Conservation (phyloP, 2,797 vertebrate genomes). For the Cirrhinus mrigala region DNA sequence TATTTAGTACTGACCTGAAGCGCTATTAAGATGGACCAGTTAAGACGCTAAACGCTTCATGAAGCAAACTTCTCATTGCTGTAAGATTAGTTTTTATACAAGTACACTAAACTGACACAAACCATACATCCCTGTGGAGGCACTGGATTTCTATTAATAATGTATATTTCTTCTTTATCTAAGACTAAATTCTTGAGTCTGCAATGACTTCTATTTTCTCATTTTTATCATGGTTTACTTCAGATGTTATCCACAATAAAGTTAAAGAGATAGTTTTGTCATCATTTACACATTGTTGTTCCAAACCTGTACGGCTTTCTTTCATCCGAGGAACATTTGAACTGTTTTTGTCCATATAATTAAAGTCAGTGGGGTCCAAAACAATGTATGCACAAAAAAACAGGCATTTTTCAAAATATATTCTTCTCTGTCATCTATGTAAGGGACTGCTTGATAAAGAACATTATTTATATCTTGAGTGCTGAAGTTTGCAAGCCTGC, state of each 20-base stretch:
- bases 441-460: background rate
- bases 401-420: no score
- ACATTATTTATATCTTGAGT: background rate
- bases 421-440: background rate
- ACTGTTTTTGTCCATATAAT: background rate
- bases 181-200: background rate
- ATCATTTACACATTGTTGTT: background rate
- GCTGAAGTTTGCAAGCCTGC: background rate
- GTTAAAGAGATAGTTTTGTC: background rate
- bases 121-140: constrained; percentile 11
- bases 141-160: constrained; percentile 2
- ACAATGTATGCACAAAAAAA: background rate
- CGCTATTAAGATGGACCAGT: background rate
- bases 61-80: background rate
- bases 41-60: background rate
- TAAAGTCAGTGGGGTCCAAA: background rate
- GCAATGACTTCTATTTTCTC: background rate
- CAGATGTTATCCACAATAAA: background rate
- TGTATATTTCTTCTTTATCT: background rate
- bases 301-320: background rate
- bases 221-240: background rate
- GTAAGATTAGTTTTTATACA: background rate
- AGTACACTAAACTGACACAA: background rate
- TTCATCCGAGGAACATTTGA: background rate
- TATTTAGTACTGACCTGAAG: background rate